A percentile compares a stretch with the other conserved stretches of the same genome.
phyloP scores from a whole-genome alignment of 2,797 vertebrate species.

The Hypotaenidia philippensis region DNA sequence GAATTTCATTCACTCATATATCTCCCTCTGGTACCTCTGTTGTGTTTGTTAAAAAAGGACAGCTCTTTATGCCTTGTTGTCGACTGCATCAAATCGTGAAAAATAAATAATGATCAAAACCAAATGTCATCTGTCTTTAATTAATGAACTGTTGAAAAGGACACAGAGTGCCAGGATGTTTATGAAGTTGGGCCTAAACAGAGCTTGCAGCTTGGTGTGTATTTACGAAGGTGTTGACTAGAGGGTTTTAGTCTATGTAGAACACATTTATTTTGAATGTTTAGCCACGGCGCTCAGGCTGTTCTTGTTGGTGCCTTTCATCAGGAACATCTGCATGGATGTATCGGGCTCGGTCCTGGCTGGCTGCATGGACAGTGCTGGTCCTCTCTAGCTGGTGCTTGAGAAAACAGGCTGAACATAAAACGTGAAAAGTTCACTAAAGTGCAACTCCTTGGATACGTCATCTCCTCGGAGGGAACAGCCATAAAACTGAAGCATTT shows the following conservation, averaged over 20 bases:
- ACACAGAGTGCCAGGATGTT: conserved; percentile 59
- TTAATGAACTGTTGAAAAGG: conserved; percentile 69
- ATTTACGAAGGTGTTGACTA: conserved; percentile 58
- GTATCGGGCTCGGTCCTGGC: background rate
- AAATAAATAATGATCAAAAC: conserved; percentile 72
- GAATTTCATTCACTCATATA: background rate
- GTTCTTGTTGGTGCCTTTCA: background rate
- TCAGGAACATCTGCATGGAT: background rate
- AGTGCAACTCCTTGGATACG: background rate
- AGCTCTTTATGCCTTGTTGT: conserved; percentile 23
- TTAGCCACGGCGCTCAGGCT: background rate
- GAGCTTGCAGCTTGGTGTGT: conserved; percentile 14
- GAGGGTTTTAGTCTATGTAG: background rate
- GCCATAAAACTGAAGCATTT: background rate
- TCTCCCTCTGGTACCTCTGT: background rate
- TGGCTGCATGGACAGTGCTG: background rate
- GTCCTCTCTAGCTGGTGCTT: conserved; percentile 17
- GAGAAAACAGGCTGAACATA: background rate
- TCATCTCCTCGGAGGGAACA: background rate
- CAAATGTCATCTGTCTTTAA: conserved; percentile 72
- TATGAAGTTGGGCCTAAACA: conserved; percentile 39
- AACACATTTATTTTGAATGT: background rate
- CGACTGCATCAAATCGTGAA: conserved; percentile 50
- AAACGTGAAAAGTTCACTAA: background rate
- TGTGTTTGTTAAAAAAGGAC: conserved; percentile 17